A percentile compares a stretch with the other conserved stretches of the same genome.
Conservation (phyloP, 1,140 invertebrate genomes). For the Xylocopa sonorina region DNA sequence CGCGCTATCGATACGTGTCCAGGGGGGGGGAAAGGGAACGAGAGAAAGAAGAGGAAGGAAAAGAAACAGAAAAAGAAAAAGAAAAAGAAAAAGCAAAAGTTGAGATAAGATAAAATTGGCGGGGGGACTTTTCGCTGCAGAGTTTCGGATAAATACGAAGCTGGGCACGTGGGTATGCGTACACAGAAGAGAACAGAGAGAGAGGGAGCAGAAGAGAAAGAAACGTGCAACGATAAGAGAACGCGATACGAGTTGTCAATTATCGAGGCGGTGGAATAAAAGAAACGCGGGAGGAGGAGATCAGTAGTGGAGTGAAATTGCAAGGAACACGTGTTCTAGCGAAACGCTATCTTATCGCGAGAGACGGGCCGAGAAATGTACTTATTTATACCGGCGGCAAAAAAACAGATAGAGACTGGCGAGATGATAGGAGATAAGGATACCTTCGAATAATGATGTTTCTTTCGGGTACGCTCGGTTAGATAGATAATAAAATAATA, state of each 20-base stretch:
- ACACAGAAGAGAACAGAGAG: too few relatives aligned
- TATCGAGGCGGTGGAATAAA: fast-evolving
- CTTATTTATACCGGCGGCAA: slow-evolving; percentile 51
- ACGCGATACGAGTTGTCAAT: neutral
- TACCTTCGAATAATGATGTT: too few relatives aligned
- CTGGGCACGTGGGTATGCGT: too few relatives aligned
- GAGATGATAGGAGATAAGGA: slow-evolving; percentile 55
- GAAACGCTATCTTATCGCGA: slow-evolving; percentile 57
- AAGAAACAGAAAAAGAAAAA: neutral
- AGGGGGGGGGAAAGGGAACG: too few relatives aligned
- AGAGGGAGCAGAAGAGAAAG: too few relatives aligned
- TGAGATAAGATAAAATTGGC: slow-evolving; percentile 7
- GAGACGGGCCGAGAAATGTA: slow-evolving; percentile 35
- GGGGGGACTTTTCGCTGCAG: neutral
- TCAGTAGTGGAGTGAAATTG: neutral
- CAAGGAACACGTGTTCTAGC: neutral
- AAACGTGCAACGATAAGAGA: too few relatives aligned
- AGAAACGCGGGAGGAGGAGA: fast-evolving
- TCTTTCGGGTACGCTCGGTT: too few relatives aligned
- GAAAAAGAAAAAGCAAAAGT: too few relatives aligned
- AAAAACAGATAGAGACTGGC: slow-evolving; percentile 58
- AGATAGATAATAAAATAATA: too few relatives aligned
- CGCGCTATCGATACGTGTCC: slow-evolving; percentile 11
- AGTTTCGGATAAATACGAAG: neutral
- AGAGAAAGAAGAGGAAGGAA: neutral